Evolutionary conservation across 2,888 invertebrate genomes (phyloP), one percentile per base, ranked within the genome.

Genomic region (Hecatera dysodea): DNA sequence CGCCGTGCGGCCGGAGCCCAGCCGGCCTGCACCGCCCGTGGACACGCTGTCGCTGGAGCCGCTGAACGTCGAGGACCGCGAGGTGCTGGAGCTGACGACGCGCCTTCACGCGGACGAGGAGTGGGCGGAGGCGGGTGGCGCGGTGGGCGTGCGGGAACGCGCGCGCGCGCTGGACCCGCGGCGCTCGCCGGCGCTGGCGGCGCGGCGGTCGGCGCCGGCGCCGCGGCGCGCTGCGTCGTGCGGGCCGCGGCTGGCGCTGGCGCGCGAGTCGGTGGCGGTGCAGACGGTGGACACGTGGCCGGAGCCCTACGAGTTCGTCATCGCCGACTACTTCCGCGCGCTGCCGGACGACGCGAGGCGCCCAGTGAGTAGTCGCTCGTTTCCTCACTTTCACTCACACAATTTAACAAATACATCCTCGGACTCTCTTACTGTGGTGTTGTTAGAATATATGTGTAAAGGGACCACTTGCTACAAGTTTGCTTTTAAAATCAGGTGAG

Each of bases 241-340:
- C 78, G 65, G 52, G 70, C 71, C 79, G 66, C 80, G 80, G 83
- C 69, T 48, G 70, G n/a, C 57, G 33, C 48, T 74, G 75, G 69
- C 79, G 60, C 77, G 68, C 48, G 42, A 46, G 7, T 59, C 84
- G 61, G 89, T 85, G 63, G 91, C 90, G 72, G 90, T 88, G 87
- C 98, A 98, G 92, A 98, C 98, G 17, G 96, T 97, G 64, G 97
- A 97, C 88, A 92, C 96, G 81, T 97, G 97, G 96, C 97, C 97
- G 62, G 96, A 96, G 90, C 97, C 97, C 55, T 98, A 98, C 90
- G 98, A 98, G 89, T 97, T 97, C 90, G 93, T 98, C 65, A 96
- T 98, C 79, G 95, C 97, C n/a, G 97, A 97, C 80, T 96, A 98
- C 82, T 96, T 97, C 86, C 96, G 91, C 33, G 79, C 81, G 57